Conservation (phyloP, 2,113 vertebrate species). For the Leptocoma aspasia region DNA sequence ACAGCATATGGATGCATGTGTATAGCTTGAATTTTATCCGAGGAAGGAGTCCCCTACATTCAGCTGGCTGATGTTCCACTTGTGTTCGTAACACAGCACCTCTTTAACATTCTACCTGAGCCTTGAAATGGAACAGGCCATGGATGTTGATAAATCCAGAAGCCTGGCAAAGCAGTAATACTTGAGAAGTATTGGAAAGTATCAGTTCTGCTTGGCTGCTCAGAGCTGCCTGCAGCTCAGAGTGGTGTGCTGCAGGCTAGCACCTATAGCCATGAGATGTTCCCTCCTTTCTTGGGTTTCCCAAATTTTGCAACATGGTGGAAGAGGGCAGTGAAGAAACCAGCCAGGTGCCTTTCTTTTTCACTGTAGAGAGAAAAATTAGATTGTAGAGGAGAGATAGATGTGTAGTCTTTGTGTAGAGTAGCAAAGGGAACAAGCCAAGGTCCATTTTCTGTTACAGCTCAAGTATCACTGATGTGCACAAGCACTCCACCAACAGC, state of each 20-base stretch:
- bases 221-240: not conserved
- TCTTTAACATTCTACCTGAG: not conserved
- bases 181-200: not conserved
- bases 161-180: not conserved
- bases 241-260: not conserved
- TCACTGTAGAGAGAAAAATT: not conserved
- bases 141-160: not conserved
- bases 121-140: not conserved
- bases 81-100: accelerated
- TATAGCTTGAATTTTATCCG: not conserved
- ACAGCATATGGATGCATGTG: accelerated
- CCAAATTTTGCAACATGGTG: accelerated
- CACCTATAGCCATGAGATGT: accelerated
- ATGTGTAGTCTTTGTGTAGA: not conserved
- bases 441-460: not conserved
- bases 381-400: not conserved
- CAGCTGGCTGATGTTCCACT: not conserved
- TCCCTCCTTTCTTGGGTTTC: not conserved
- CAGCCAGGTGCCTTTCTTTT: not conserved
- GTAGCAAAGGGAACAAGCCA: not conserved
- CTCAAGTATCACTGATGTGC: not conserved
- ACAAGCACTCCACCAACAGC: not conserved
- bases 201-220: not conserved
- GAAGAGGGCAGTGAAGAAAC: not conserved
- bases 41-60: not conserved